These are phyloP conservation scores for Macrosoma leucophasiata DNA, from an alignment of 2,888 invertebrate genomes.

Conservation along the genomic window DNA sequence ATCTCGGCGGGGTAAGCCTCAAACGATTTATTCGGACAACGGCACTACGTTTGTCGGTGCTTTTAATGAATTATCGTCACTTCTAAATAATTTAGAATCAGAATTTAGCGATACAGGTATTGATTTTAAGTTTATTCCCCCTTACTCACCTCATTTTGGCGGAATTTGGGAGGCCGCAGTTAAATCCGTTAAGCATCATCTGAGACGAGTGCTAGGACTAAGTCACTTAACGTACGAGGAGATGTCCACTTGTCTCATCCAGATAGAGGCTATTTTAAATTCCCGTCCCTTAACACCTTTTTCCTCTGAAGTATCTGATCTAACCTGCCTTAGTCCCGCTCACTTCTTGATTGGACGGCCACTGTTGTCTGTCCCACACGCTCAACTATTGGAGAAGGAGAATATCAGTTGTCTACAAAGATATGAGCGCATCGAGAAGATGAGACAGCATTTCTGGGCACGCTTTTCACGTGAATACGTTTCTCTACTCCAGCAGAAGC, in stretches of 20 bases:
- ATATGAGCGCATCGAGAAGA: slow-evolving; percentile 16
- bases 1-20: slow-evolving; percentile 10
- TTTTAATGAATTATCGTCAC: slow-evolving; percentile 1
- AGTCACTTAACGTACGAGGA: slow-evolving; percentile 9
- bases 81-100: background rate
- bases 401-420: too few relatives aligned
- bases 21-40: slow-evolving; percentile 8
- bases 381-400: too few relatives aligned
- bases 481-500: slow-evolving; percentile 18
- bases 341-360: slow-evolving; percentile 5
- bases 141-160: slow-evolving; percentile 5
- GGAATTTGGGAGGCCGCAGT: slow-evolving; percentile 5
- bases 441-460: slow-evolving; percentile 16
- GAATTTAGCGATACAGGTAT: slow-evolving; percentile 1
- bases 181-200: slow-evolving; percentile 7
- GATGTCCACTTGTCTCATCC: slow-evolving; percentile 1
- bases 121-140: slow-evolving; percentile 2
- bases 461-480: slow-evolving; percentile 19
- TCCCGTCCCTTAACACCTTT: slow-evolving; percentile 6
- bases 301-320: slow-evolving; percentile 2
- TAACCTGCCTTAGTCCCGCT: background rate
- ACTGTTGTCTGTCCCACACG: too few relatives aligned
- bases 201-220: slow-evolving; percentile 10
- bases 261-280: slow-evolving; percentile 10
- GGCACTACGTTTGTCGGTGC: slow-evolving; percentile 16